Evolutionary conservation across 1,140 invertebrate genomes (phyloP), one percentile per base, ranked within the genome.

Genomic region (Drosophila obscura): DNA sequence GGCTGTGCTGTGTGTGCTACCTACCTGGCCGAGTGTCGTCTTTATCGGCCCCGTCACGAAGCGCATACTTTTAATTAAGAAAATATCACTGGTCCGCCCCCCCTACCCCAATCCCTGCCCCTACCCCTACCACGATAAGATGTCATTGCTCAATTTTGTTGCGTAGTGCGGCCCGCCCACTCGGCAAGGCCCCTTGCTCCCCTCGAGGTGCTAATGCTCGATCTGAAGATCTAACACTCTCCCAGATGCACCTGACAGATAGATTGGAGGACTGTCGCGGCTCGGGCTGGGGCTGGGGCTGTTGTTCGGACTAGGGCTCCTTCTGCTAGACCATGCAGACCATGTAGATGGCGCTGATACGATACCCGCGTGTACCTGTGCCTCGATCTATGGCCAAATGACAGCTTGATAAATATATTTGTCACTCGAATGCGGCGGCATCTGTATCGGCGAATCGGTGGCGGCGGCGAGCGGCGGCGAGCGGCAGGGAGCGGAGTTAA

Each of bases 361-460:
- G 55, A 65, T 51, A 39, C 6, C 6, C 35, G 65, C 60, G 22
- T 22, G 39, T 82, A 77, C 77, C 77, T 74, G 77, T 87, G 50
- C 63, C 41, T 24, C n/a, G 11, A 11, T 13, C 35, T 41, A 26
- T 50, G 56, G 56, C 63, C 59, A 13, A 61, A 64, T 65, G 80
- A 48, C 80, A 84, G 73, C 77, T 85, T 88, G 83, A 88, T 88
- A 88, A 88, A 89, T 89, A 89, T 88, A 88, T 88, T 88, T 88
- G 79, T 88, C 83, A 88, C 83, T 88, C 79, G 46, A 24, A 26
- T 22, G 41, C 73, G 43, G 64, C 73, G 52, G 66, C 59, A 44
- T 35, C 50, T 24, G 44, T 39, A 6, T 19, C 24, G 24, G 31
- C 9, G 15, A 22, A 45, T 46, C 6, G 52, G 31, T 11, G 28